These are phyloP conservation scores for Epistrophe eligans DNA, from an alignment of 2,888 invertebrate species.

Conservation along the genomic window DNA sequence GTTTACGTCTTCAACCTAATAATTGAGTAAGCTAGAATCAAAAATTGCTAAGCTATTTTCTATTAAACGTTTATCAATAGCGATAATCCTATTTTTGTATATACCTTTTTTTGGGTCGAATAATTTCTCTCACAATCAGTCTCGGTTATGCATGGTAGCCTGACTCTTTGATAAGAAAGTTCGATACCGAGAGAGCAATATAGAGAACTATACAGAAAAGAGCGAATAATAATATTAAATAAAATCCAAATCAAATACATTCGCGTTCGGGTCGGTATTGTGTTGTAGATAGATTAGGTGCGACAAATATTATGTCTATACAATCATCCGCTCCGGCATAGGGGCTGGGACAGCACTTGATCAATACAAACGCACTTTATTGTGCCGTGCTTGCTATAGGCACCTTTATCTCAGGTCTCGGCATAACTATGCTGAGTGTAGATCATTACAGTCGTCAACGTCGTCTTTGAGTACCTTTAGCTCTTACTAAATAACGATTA, in stretches of 20 bases:
- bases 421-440: slow-evolving; percentile 55
- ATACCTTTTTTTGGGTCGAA: slow-evolving; percentile 35
- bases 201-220: slow-evolving; percentile 41
- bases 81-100: slow-evolving; percentile 27
- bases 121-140: slow-evolving; percentile 33
- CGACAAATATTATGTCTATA: slow-evolving; percentile 45
- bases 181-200: slow-evolving; percentile 51
- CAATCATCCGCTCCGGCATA: slow-evolving; percentile 55
- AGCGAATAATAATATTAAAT: slow-evolving; percentile 54
- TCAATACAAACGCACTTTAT: slow-evolving; percentile 54
- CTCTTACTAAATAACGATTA: slow-evolving; percentile 71
- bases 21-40: not conserved
- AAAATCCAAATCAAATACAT: slow-evolving; percentile 49
- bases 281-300: slow-evolving; percentile 55
- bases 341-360: slow-evolving; percentile 33
- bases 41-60: slow-evolving; percentile 1
- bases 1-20: slow-evolving; percentile 8
- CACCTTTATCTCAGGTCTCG: slow-evolving; percentile 57
- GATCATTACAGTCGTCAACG: slow-evolving; percentile 66
- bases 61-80: slow-evolving; percentile 31
- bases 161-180: slow-evolving; percentile 71
- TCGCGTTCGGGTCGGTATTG: slow-evolving; percentile 19
- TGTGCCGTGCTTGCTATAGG: not conserved
- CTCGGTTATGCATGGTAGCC: slow-evolving; percentile 22
- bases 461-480: slow-evolving; percentile 67